Evolutionary conservation across 2,888 invertebrate species (phyloP).

Genomic region (Clistopyga incitator): DNA sequence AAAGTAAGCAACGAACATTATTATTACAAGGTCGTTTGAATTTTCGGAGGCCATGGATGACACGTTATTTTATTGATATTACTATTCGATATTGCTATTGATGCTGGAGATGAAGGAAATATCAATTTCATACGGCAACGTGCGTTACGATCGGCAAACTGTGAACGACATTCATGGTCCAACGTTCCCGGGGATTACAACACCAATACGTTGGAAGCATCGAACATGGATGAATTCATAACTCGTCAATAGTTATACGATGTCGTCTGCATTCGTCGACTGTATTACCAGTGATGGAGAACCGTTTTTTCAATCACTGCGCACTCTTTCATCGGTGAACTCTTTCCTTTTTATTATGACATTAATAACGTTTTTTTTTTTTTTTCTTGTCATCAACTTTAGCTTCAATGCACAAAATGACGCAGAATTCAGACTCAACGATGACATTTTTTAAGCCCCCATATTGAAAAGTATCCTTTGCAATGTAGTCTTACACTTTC

Average conservation of each 20-base stretch:
- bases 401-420: too few relatives aligned
- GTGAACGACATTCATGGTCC: constrained; percentile 53
- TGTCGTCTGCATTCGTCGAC: background rate
- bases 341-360: background rate
- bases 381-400: too few relatives aligned
- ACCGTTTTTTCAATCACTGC: background rate
- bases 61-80: constrained; percentile 30
- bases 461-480: too few relatives aligned
- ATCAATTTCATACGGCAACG: constrained; percentile 62
- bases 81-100: constrained; percentile 14
- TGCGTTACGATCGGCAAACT: constrained; percentile 40
- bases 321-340: background rate
- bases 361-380: background rate
- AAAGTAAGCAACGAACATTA: constrained; percentile 56
- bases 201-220: constrained; percentile 54
- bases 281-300: background rate
- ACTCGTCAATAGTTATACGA: constrained; percentile 31
- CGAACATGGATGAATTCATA: constrained; percentile 40
- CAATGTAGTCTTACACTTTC: too few relatives aligned
- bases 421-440: too few relatives aligned
- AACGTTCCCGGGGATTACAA: constrained; percentile 59
- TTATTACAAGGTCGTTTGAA: background rate
- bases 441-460: background rate
- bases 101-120: constrained; percentile 49
- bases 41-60: background rate